Evolutionary conservation across 2,888 invertebrate genomes (phyloP), one percentile per base, ranked within the genome.

Genomic region (Hydraecia micacea): DNA sequence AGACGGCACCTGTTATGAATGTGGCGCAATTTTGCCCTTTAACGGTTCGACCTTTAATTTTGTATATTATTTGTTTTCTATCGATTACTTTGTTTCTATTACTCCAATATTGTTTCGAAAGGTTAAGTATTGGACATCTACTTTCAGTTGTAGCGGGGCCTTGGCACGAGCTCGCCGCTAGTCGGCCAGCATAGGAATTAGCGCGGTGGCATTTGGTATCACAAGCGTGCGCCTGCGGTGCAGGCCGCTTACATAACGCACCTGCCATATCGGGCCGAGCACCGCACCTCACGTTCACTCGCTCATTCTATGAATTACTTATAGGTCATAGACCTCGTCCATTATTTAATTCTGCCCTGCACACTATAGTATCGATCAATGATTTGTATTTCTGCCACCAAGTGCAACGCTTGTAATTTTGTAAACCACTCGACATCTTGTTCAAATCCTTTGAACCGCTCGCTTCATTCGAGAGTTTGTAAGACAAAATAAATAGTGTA

Each of bases 241-340:
- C 92, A 90, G 91, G 88, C 90, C 91, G 93, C 94, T 97, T 96
- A 96, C 96, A 96, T 96, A 96, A 96, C 96, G 93, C 96, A 96
- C 96, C 96, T 96, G 97, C 96, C 96, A 95, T 96, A 96, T 96
- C 95, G 92, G 94, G 95, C 94, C 87, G 92, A 90, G 91, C 90
- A 94, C 95, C 94, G 93, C 95, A 95, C 96, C 95, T 95, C 95
- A 93, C 95, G 95, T 95, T 95, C 95, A 94, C 95, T 95, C 92
- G 95, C 94, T 95, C 95, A 94, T 95, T 95, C 96, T 96, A 95
- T 95, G 96, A 96, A 96, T 96, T 96, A 95, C 96, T 96, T 95
- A 96, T 93, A 95, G 96, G 95, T 96, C 96, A 92, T 95, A 95
- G 96, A 96, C 96, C 96, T 93, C 91, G 93, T 92, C 91, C 92